Base-by-base conservation (phyloP, 2,797 vertebrate species). In the Miichthys miiuy region DNA sequence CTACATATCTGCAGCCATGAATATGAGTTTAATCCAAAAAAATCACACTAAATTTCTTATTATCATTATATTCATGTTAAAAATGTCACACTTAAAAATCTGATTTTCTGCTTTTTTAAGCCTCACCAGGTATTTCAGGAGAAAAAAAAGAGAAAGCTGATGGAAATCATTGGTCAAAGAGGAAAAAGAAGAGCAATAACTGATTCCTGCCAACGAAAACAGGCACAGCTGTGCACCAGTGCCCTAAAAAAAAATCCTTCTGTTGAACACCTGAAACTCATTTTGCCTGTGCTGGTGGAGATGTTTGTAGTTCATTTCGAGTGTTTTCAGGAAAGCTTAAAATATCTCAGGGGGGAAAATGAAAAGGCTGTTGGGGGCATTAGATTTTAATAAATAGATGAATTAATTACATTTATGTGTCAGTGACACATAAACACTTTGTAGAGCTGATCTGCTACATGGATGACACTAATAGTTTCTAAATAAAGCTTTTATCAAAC, bases 251-350 rank as follows among this genome's bases (percentile, higher is more conserved):
- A 44, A 64, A 34, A 55, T 12, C 38, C 41, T 44, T 63, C 62
- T 79, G 52, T 38, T 14, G 41, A 75, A 81, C 75, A 84, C 72
- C 78, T 83, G 75, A 75, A 75, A 66, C 64, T 66, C 64, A 79
- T 75, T 81, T 57, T 16, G 21, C 51, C 50, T 54, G 27, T 41
- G 65, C 25, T 61, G 63, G 48, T 44, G 47, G 48, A 76, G 47
- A 52, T 63, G 73, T 67, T 77, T 58, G 4, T 20, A 18, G 44
- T 57, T 62, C 0, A 64, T 50, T 60, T 23, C 34, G 10, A 38
- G 46, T 71, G 56, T 57, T 76, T 83, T 68, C 63, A 71, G 20
- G 10, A 46, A 47, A 48, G 14, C 48, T 60, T 60, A 60, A 66
- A 34, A 74, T 52, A 46, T 58, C 54, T 74, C 38, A 41, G 6